phyloP scores from a whole-genome alignment of 2,797 vertebrate genomes.

The Podarcis lilfordi region DNA sequence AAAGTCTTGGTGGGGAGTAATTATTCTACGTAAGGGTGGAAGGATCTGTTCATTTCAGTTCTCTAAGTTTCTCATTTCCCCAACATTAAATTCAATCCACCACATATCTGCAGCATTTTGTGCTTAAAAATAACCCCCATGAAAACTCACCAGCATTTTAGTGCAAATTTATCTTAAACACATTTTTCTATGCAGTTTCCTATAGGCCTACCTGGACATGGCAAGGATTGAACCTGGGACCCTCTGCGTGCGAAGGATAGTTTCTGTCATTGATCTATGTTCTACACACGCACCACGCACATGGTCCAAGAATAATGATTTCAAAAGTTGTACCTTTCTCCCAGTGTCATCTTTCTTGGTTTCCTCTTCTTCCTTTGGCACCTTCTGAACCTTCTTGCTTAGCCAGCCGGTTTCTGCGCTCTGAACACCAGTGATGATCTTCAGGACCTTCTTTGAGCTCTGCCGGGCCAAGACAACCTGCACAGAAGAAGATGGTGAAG shows the following conservation, averaged over 20 bases:
- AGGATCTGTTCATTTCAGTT: no score
- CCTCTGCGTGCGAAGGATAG: background rate
- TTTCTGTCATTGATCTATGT: background rate
- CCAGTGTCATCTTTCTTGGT: constrained; percentile 27
- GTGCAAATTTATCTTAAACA: no score
- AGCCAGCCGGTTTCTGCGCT: constrained; percentile 3
- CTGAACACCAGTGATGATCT: background rate
- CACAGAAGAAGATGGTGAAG: background rate
- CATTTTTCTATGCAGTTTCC: background rate
- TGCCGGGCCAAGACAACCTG: constrained; percentile 75
- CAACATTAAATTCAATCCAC: no score
- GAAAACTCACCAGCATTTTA: no score
- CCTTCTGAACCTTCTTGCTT: constrained; percentile 54
- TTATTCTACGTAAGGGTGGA: no score
- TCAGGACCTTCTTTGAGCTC: accelerated
- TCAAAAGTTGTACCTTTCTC: constrained; percentile 56
- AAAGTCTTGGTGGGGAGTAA: no score
- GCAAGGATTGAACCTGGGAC: background rate
- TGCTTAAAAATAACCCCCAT: no score
- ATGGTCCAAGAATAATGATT: background rate
- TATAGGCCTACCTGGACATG: background rate
- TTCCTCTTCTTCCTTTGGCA: constrained; percentile 26
- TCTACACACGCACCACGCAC: no score
- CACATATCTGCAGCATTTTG: no score
- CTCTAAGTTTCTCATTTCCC: no score